These are phyloP conservation scores for Sigmodon hispidus DNA, from an alignment of 2,113 vertebrate genomes.

Conservation along the genomic window DNA sequence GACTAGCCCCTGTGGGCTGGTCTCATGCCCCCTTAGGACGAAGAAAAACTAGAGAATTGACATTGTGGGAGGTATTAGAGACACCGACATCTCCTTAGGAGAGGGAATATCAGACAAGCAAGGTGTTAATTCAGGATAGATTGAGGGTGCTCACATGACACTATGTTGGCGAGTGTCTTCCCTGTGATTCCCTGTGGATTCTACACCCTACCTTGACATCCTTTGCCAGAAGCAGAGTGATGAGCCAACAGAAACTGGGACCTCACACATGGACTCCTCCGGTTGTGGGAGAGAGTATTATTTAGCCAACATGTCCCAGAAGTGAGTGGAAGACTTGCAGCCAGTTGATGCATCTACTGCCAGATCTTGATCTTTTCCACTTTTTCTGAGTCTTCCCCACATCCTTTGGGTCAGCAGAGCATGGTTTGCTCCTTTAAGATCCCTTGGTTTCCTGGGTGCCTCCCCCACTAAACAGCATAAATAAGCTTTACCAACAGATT, in stretches of 20 bases:
- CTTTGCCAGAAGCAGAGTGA: neutral
- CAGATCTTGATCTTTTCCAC: rapidly evolving
- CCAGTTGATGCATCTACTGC: neutral
- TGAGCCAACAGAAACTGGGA: neutral
- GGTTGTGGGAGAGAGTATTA: neutral
- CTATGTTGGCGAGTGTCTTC: rapidly evolving
- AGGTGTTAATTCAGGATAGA: rapidly evolving
- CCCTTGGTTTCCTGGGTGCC: neutral
- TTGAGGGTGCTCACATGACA: neutral
- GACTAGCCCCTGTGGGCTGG: too few species aligned
- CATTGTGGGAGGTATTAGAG: neutral
- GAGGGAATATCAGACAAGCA: too few species aligned
- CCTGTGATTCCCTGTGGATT: rapidly evolving
- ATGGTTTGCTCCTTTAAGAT: neutral
- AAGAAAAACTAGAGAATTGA: neutral
- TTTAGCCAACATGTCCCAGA: neutral
- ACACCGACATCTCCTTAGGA: neutral
- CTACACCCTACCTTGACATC: neutral
- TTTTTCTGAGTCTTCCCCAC: neutral
- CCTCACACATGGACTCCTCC: rapidly evolving
- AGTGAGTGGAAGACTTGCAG: neutral
- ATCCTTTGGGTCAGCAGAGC: neutral
- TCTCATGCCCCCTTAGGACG: too few species aligned
- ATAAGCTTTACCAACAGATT: neutral
- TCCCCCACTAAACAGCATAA: rapidly evolving